Conservation (phyloP, 2,113 vertebrate species). For the Stigmatopora nigra region DNA sequence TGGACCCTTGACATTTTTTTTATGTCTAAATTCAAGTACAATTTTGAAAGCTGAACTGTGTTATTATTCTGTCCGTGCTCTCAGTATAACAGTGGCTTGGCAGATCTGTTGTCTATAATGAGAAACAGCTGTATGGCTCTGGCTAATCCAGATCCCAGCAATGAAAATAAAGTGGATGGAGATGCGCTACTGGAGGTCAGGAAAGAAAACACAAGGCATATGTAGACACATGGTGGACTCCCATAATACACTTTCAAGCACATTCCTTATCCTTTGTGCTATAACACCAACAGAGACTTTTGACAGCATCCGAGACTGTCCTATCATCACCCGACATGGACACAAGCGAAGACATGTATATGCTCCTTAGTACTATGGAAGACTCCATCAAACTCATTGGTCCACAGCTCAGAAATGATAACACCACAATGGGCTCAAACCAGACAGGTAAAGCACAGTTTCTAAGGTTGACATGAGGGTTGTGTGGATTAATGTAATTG, state of each 20-base stretch:
- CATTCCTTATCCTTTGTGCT: not conserved
- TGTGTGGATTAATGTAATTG: not conserved
- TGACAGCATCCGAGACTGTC: constrained; percentile 37
- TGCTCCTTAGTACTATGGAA: constrained; percentile 56
- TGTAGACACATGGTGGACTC: constrained; percentile 6
- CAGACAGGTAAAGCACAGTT: constrained; percentile 48
- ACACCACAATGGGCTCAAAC: constrained; percentile 41
- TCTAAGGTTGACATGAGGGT: not conserved
- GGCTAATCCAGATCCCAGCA: constrained; percentile 6
- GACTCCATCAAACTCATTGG: constrained; percentile 59
- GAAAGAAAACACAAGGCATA: constrained; percentile 19
- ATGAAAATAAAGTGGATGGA: constrained; percentile 33
- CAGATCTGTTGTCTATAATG: constrained; percentile 50
- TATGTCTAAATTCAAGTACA: constrained; percentile 1
- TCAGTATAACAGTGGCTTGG: constrained; percentile 39
- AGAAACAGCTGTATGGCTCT: constrained; percentile 60
- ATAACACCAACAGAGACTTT: constrained; percentile 46
- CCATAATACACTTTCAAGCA: not conserved
- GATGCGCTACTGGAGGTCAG: constrained; percentile 62
- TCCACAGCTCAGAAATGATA: constrained; percentile 58
- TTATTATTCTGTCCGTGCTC: constrained; percentile 30
- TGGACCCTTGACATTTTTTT: not conserved
- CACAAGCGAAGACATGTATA: constrained; percentile 24
- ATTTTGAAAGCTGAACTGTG: constrained; percentile 15
- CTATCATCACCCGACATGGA: constrained; percentile 24